Percentiles rank a stretch among this genome's conserved stretches.
Evolutionary conservation across 2,888 invertebrate species (phyloP).

Genomic region (Dione vanillae): DNA sequence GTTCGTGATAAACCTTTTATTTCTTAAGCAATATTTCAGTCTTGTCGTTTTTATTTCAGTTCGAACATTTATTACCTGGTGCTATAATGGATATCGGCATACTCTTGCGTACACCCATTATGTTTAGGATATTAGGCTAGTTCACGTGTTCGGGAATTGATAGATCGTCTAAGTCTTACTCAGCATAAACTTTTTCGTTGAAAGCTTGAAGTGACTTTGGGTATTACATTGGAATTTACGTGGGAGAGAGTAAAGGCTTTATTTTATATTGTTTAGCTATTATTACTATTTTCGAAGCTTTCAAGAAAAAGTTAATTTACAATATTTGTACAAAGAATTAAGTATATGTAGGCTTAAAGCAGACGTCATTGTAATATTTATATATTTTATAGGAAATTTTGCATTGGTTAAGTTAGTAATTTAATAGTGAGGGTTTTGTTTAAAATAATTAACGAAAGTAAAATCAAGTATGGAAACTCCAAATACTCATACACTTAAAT

Average conservation of each 20-base stretch:
- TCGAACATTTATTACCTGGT: conserved; percentile 36
- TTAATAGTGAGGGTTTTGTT: too few relatives aligned
- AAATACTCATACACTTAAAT: neutral
- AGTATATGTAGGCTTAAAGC: neutral
- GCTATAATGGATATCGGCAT: conserved; percentile 42
- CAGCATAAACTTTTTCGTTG: conserved; percentile 29
- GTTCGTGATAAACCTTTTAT: conserved; percentile 25
- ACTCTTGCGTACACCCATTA: conserved; percentile 33
- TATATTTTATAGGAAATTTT: too few relatives aligned
- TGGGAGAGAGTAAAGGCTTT: neutral
- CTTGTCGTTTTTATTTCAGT: conserved; percentile 30
- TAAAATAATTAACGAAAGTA: neutral
- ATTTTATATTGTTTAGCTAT: conserved; percentile 1
- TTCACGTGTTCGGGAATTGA: conserved; percentile 36
- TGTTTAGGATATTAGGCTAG: conserved; percentile 36
- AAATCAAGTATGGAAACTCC: neutral
- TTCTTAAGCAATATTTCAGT: conserved; percentile 25
- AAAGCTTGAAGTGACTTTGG: conserved; percentile 26
- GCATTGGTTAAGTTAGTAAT: too few relatives aligned
- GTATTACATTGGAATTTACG: conserved; percentile 1
- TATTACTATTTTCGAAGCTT: neutral
- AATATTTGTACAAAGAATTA: neutral
- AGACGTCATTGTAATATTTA: too few relatives aligned
- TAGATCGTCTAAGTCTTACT: conserved; percentile 38
- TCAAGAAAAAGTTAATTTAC: neutral